phyloP scores from a whole-genome alignment of 2,888 invertebrate genomes.

The Lithophane leautieri region DNA sequence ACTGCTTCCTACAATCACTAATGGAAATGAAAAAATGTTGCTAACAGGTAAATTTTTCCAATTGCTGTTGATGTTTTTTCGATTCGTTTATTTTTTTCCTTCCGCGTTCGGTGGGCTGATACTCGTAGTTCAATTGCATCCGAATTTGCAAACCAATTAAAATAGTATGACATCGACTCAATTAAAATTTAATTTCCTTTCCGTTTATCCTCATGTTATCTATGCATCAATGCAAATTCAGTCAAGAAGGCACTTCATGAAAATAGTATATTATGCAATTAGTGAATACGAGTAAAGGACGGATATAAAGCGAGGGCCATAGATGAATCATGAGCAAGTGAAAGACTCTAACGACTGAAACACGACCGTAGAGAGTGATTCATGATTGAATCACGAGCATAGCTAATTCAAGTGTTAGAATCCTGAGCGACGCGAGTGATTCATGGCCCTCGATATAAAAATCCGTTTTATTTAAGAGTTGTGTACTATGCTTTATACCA shows the following conservation, averaged over 20 bases:
- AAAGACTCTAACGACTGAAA: no score
- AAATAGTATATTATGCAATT: no score
- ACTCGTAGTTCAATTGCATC: constrained; percentile 27
- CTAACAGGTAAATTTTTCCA: background rate
- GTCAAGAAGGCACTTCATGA: background rate
- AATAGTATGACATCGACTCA: constrained; percentile 10
- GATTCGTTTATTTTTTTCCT: constrained; percentile 32
- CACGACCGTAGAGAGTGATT: no score
- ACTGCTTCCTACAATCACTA: constrained; percentile 23
- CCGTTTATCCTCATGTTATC: background rate
- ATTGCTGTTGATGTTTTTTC: constrained; percentile 17
- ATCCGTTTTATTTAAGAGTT: no score
- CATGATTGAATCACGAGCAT: no score
- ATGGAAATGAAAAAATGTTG: constrained; percentile 10
- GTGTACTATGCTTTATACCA: no score
- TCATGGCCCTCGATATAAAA: no score
- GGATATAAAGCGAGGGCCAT: no score
- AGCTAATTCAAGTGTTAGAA: no score
- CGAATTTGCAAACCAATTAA: constrained; percentile 50
- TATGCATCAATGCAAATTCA: background rate
- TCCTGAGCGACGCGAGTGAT: no score
- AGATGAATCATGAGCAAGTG: no score
- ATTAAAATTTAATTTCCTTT: constrained; percentile 7
- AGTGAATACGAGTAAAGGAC: no score
- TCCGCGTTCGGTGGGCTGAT: constrained; percentile 14